Evolutionary conservation across 2,888 invertebrate species (phyloP).

Genomic region (Corbicula japonica): DNA sequence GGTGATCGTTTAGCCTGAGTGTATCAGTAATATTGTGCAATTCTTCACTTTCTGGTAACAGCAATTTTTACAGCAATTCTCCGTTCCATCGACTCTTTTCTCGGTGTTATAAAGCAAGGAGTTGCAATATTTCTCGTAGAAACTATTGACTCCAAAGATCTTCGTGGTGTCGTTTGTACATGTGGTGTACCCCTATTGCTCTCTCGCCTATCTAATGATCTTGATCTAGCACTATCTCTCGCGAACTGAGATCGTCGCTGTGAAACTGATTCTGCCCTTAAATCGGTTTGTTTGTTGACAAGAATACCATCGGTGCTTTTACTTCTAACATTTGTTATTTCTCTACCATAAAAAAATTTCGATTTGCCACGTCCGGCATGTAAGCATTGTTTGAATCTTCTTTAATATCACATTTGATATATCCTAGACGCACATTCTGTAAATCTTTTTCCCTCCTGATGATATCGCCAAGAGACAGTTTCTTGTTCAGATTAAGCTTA

Average conservation of each 20-base stretch:
- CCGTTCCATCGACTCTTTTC: conserved; percentile 21
- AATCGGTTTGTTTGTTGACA: not conserved
- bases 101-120: conserved; percentile 16
- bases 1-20: conserved; percentile 3
- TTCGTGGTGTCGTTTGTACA: conserved; percentile 20
- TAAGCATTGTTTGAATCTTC: too few species aligned
- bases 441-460: not conserved
- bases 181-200: conserved; percentile 1
- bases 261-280: not conserved
- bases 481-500: conserved; percentile 9
- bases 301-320: not conserved
- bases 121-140: conserved; percentile 20
- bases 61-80: conserved; percentile 15
- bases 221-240: not conserved
- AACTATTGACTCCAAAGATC: conserved; percentile 28
- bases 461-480: conserved; percentile 20
- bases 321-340: not conserved
- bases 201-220: not conserved
- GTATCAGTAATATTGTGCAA: conserved; percentile 28
- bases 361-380: not conserved
- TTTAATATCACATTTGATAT: not conserved
- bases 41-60: conserved; percentile 3
- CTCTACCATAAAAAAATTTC: not conserved
- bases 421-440: not conserved
- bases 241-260: not conserved